These are phyloP conservation scores for Phortica variegata DNA, from an alignment of 1,140 invertebrate genomes.

Conservation along the genomic window DNA sequence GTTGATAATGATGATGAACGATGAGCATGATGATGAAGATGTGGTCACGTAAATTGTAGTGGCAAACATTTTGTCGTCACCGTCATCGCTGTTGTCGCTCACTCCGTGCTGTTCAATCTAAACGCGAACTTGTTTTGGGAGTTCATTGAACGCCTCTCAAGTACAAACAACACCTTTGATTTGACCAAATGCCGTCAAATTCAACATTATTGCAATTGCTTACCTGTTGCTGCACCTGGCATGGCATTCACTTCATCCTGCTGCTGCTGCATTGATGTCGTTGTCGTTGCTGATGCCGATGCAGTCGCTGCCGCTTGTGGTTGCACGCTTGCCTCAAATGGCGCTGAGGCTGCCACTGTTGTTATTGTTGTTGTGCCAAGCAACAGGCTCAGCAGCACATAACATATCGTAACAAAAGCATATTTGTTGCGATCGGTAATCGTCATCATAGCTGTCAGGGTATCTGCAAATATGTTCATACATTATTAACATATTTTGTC, in stretches of 20 bases:
- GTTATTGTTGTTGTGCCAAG: constrained; percentile 8
- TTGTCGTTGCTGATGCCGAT: constrained; percentile 18
- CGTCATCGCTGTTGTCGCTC: no score
- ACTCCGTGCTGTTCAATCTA: no score
- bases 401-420: constrained; percentile 44
- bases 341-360: constrained; percentile 1
- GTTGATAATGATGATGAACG: no score
- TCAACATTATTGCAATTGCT: constrained; percentile 34
- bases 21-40: no score
- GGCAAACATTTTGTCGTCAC: no score
- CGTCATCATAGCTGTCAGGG: constrained; percentile 39
- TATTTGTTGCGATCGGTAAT: constrained; percentile 55
- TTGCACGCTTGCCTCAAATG: no score
- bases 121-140: no score
- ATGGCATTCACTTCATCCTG: constrained; percentile 45
- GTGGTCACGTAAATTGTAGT: constrained; percentile 41
- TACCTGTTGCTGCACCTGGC: constrained; percentile 40
- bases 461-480: constrained; percentile 41
- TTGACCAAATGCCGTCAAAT: no score
- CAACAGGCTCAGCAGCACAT: constrained; percentile 16
- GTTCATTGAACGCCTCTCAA: constrained; percentile 12
- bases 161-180: no score
- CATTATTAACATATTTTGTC: no score
- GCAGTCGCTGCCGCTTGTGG: constrained; percentile 7
- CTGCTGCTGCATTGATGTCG: constrained; percentile 22